These are phyloP conservation scores for Chloebia gouldiae DNA, from an alignment of 2,113 vertebrate species.

Conservation along the genomic window DNA sequence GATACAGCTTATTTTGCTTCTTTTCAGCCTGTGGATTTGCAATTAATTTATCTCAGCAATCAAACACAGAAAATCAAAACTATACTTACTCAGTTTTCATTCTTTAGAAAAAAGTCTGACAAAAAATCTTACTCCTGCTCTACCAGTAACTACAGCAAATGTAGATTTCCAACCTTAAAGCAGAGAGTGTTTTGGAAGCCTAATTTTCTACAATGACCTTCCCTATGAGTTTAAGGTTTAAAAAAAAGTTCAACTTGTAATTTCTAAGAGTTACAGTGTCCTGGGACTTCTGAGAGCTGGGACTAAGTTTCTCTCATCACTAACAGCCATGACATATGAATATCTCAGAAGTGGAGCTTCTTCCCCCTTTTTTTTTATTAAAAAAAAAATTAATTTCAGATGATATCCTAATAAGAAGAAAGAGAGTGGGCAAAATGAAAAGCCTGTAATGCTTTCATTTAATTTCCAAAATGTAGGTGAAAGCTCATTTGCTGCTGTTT, in stretches of 20 bases:
- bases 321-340: not conserved
- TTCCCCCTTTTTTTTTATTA: not conserved
- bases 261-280: not conserved
- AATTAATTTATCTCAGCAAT: not conserved
- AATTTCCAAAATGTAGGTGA: not conserved
- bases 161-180: not conserved
- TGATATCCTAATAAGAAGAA: not conserved
- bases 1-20: not conserved
- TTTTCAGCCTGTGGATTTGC: not conserved
- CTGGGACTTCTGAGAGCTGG: not conserved
- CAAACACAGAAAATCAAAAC: not conserved
- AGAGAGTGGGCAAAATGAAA: not conserved
- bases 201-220: not conserved
- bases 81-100: not conserved
- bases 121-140: not conserved
- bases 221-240: not conserved
- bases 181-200: not conserved
- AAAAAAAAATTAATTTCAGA: not conserved
- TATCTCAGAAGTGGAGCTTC: not conserved
- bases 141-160: not conserved
- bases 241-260: not conserved
- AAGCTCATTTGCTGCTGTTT: not conserved
- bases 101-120: not conserved
- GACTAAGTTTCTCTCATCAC: not conserved
- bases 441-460: not conserved